Conservation (phyloP, 2,797 vertebrate species). For the Mico argentatus region DNA sequence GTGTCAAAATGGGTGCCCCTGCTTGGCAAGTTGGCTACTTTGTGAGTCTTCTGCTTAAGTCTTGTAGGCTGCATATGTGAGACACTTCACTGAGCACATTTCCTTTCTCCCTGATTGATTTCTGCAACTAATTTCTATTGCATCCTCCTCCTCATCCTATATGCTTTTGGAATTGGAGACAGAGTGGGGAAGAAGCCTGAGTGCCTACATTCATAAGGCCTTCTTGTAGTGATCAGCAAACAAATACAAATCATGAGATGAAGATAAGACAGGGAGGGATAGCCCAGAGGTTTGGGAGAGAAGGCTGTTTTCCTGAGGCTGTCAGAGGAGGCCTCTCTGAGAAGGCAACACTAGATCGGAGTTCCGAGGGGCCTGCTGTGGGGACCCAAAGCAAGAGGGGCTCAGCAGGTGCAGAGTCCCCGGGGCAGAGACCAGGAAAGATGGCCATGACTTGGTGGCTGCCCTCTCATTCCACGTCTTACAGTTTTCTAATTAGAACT, state of each 20-base stretch:
- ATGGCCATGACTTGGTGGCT: not conserved
- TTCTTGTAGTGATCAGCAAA: not conserved
- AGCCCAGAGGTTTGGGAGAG: too few species aligned
- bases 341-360: not conserved
- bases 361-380: not conserved
- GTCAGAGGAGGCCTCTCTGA: not conserved
- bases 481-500: not conserved
- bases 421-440: not conserved
- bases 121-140: too few species aligned
- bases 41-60: not conserved
- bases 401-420: not conserved
- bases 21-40: not conserved
- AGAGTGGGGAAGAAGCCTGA: not conserved
- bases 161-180: not conserved
- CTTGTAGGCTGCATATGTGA: not conserved
- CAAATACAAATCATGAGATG: not conserved
- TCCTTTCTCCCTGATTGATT: not conserved
- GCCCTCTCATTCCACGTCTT: not conserved
- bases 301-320: not conserved
- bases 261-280: not conserved
- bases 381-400: not conserved
- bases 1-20: not conserved
- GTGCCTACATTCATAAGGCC: not conserved
- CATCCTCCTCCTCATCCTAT: not conserved
- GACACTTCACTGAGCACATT: not conserved